These are phyloP conservation scores for Sesamia inferens DNA, from an alignment of 2,888 invertebrate species.

Conservation along the genomic window DNA sequence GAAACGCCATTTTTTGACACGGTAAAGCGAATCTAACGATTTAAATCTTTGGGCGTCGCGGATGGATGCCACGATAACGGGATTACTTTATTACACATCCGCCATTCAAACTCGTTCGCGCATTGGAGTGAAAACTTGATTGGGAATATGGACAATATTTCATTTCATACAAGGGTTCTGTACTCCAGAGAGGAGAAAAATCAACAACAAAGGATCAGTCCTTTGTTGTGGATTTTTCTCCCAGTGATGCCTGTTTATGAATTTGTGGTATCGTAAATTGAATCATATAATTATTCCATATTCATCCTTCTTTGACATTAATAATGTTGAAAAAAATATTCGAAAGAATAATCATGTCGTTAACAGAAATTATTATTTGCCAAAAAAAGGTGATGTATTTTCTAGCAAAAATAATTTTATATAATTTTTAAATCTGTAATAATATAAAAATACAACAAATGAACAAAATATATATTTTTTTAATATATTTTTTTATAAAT, in stretches of 20 bases:
- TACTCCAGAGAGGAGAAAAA: no score
- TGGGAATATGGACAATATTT: slow-evolving; percentile 44
- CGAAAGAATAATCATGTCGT: background rate
- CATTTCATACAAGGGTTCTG: slow-evolving; percentile 7
- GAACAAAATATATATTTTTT: no score
- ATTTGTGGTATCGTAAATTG: background rate
- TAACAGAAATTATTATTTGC: no score
- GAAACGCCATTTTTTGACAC: no score
- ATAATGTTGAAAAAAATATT: background rate
- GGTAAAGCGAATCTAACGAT: background rate
- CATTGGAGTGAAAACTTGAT: slow-evolving; percentile 54
- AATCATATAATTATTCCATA: background rate
- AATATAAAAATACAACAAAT: no score
- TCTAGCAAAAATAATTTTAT: no score
- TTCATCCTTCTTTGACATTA: background rate
- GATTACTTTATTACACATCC: slow-evolving; percentile 56
- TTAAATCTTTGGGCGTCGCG: slow-evolving; percentile 17
- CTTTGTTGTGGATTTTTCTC: background rate
- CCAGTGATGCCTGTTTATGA: background rate
- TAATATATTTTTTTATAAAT: no score
- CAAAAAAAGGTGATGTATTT: no score
- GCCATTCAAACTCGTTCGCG: slow-evolving; percentile 43
- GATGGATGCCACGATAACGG: slow-evolving; percentile 49
- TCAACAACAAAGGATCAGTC: no score
- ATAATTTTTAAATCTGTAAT: no score